A percentile compares a stretch with the other conserved stretches of the same genome.
phyloP scores from a whole-genome alignment of 2,113 vertebrate genomes.

The Pseudorectes ferrugineus region DNA sequence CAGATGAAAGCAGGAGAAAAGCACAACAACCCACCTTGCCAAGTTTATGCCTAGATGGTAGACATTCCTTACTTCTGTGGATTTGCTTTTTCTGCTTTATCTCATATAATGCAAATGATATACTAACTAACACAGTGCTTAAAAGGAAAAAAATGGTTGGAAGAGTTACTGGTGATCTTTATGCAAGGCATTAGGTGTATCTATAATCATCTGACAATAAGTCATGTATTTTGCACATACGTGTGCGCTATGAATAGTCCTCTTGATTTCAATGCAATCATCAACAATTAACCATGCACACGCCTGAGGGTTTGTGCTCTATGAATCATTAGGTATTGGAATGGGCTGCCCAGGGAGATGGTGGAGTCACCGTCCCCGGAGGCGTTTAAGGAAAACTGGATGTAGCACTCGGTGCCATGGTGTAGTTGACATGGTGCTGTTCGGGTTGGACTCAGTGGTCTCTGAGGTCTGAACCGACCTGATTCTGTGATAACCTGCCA shows the following conservation, averaged over 20 bases:
- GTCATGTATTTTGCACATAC: background rate
- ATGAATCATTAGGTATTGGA: background rate
- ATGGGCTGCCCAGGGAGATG: background rate
- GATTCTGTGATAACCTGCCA: background rate
- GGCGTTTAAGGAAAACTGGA: no score
- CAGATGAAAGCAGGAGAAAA: slow-evolving; percentile 10
- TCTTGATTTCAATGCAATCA: background rate
- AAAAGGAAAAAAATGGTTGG: background rate
- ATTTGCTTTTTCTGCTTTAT: background rate
- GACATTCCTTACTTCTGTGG: background rate
- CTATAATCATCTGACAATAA: background rate
- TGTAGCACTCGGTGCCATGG: background rate
- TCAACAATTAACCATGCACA: background rate
- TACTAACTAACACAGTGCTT: background rate
- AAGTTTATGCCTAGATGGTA: background rate
- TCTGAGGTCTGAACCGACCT: background rate
- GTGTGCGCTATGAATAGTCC: background rate
- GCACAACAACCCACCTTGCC: background rate
- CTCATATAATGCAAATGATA: background rate
- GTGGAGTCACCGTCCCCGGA: background rate
- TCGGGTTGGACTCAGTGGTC: rapidly evolving
- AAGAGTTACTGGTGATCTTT: background rate
- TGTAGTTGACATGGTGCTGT: rapidly evolving
- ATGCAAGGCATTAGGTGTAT: background rate
- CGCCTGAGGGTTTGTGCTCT: background rate